phyloP scores from a whole-genome alignment of 2,113 vertebrate species.

The Ailurus styani region DNA sequence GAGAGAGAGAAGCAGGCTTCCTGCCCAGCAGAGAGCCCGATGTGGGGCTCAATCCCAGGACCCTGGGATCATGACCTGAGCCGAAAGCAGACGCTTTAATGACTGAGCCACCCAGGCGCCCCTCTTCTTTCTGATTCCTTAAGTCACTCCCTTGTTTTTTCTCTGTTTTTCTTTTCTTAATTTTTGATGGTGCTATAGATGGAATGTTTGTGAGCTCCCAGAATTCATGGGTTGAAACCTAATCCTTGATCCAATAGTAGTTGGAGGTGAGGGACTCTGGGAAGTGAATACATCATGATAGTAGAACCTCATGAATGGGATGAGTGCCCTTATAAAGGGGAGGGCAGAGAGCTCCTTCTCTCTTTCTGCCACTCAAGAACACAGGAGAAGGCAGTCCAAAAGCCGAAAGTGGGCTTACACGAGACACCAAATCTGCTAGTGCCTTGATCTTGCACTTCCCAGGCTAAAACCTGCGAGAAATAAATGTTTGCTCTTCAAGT shows the following conservation, averaged over 20 bases:
- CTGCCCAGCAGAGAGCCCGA: no score
- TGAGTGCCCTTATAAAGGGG: not conserved
- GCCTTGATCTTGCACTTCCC: not conserved
- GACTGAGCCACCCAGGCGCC: no score
- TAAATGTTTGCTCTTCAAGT: not conserved
- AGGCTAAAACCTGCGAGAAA: not conserved
- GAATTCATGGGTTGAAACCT: not conserved
- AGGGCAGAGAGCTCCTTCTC: not conserved
- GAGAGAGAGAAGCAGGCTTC: no score
- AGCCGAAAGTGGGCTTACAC: not conserved
- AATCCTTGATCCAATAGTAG: not conserved
- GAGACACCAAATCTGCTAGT: not conserved
- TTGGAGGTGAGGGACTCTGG: not conserved
- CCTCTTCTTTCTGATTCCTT: not conserved
- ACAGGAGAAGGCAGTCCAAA: not conserved
- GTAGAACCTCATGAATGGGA: not conserved
- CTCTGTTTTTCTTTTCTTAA: not conserved
- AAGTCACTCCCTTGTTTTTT: not conserved
- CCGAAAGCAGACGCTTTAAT: no score
- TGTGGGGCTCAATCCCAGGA: no score
- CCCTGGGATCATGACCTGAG: no score
- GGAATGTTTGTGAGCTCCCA: not conserved
- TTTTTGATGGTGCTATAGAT: not conserved
- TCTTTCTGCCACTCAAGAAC: not conserved
- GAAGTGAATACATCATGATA: not conserved